phyloP scores from a whole-genome alignment of 2,113 vertebrate species.

The Cathartes aura region DNA sequence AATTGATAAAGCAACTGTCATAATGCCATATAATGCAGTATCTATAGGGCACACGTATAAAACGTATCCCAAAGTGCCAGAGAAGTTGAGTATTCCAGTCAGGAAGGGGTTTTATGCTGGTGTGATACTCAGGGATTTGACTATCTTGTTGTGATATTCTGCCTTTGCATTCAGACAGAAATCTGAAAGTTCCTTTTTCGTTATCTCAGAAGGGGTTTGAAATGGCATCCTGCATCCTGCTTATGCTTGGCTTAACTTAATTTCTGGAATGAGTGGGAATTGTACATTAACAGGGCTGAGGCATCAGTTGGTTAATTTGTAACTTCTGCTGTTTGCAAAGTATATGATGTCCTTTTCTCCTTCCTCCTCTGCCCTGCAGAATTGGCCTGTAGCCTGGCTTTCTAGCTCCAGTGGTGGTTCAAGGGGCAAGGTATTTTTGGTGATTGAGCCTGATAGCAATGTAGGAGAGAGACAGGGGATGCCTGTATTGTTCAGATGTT shows the following conservation, averaged over 20 bases:
- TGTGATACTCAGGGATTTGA: neutral
- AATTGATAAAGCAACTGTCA: neutral
- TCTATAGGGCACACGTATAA: neutral
- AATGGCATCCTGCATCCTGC: neutral
- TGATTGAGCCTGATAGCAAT: neutral
- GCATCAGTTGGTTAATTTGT: conserved; percentile 77
- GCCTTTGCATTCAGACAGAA: neutral
- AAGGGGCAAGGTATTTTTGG: neutral
- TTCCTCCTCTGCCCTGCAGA: neutral
- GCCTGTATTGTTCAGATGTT: neutral
- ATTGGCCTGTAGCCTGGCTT: neutral
- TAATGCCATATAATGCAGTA: neutral
- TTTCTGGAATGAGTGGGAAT: conserved; percentile 63
- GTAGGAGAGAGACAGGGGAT: neutral
- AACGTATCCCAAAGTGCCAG: neutral
- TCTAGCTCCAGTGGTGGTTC: neutral
- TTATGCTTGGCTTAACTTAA: conserved; percentile 23
- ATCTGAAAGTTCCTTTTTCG: neutral
- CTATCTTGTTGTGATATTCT: neutral
- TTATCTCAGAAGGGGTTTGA: neutral
- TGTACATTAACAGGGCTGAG: conserved; percentile 77
- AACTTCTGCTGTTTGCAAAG: conserved; percentile 73
- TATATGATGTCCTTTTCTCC: conserved; percentile 38
- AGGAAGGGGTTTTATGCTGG: neutral
- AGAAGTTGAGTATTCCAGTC: neutral